Base-by-base conservation (phyloP, 2,113 vertebrate genomes). In the Barnardius zonarius region DNA sequence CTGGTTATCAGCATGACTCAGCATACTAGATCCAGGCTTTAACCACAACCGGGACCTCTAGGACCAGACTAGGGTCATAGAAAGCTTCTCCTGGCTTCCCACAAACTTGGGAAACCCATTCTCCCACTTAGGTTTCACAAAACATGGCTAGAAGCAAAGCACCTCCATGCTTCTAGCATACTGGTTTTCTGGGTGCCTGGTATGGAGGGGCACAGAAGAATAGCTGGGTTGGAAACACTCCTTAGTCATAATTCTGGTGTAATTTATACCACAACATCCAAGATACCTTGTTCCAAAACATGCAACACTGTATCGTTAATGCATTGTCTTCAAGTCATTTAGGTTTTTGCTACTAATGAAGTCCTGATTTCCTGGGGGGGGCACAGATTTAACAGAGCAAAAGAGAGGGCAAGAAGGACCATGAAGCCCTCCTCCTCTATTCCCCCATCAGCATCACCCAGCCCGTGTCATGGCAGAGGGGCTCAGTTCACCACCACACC, bases 391-490 rank as follows among this genome's bases (percentile, higher is more conserved):
- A 73, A 44, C 48, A 79, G 70, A 80, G 39, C 0, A 4, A 80
- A 68, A 68, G 37, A 35, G 41, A 72, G 11, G 7, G 6, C 1
- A 4, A 63, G 61, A 43, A 9, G 24, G 39, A 24, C 18, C 11
- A 2, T 6, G 61, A 92, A 92, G 12, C 31, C 41, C 44, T 27
- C 30, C 35, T 28, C 74, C 27, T 35, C 49, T 23, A 12, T 18
- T 61, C 10, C 30, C 22, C 30, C 68, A 73, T 23, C 72, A 63
- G n/a, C 59, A 20, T 31, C 11, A 2, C 35, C 35, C 61, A 48
- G 39, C 17, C 31, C 3, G 0, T n/a, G 24, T 54, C 33, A 19
- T 0, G 31, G 64, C 68, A 61, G 25, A 55, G 17, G 31, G 22
- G 23, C 24, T 72, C 24, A 37, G 23, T 23, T 72, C 10, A 0